phyloP scores from a whole-genome alignment of 2,888 invertebrate species.

The Dichetophora obliterata region DNA sequence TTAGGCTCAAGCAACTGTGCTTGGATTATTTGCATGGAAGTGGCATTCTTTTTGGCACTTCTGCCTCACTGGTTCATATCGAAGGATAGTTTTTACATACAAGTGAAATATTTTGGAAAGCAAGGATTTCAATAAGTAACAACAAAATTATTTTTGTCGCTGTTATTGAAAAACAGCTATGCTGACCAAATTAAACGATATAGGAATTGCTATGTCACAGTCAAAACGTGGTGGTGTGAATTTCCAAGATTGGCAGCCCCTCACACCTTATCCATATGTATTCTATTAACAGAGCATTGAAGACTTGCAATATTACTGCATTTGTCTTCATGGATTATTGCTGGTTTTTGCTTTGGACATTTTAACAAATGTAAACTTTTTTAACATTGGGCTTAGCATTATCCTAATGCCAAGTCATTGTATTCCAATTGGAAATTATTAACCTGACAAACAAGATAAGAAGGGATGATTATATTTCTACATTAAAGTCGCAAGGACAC shows the following conservation, averaged over 20 bases:
- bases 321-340: not conserved
- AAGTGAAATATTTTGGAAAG: too few species aligned
- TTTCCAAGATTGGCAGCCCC: not conserved
- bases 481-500: not conserved
- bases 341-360: not conserved
- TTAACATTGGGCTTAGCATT: not conserved
- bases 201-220: not conserved
- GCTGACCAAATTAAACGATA: too few species aligned
- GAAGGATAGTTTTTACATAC: too few species aligned
- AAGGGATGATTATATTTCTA: constrained; percentile 62
- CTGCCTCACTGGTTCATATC: not conserved
- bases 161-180: too few species aligned
- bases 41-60: not conserved
- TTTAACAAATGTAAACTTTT: not conserved
- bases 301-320: not conserved
- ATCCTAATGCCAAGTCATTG: constrained; percentile 22
- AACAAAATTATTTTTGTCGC: too few species aligned
- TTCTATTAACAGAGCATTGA: not conserved
- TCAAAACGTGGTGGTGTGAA: not conserved
- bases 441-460: constrained; percentile 61
- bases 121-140: too few species aligned
- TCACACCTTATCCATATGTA: not conserved
- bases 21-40: not conserved
- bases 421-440: constrained; percentile 52
- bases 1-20: not conserved